Conservation (phyloP, 2,888 invertebrate genomes). For the Amphiduros pacificus region DNA sequence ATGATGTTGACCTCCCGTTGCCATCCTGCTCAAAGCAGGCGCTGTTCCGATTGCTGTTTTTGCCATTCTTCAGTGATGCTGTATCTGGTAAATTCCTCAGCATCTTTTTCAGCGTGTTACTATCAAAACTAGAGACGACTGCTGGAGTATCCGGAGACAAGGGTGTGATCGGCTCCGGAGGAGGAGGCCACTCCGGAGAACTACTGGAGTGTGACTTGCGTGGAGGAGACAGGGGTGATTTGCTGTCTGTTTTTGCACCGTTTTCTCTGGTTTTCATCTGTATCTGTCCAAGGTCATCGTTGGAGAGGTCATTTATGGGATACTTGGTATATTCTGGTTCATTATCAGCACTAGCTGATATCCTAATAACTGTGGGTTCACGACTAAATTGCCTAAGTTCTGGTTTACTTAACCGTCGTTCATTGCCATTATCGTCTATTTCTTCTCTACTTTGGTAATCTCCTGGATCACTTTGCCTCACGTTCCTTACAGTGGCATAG, state of each 20-base stretch:
- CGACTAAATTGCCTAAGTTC: conserved; percentile 34
- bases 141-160: conserved; percentile 34
- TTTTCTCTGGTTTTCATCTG: background rate
- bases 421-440: conserved; percentile 2
- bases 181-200: conserved; percentile 53
- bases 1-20: background rate
- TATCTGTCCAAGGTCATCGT: conserved; percentile 2
- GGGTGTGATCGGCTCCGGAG: conserved; percentile 37
- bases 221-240: conserved; percentile 16
- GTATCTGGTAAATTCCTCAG: conserved; percentile 81
- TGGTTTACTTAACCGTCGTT: conserved; percentile 10
- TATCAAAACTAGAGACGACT: conserved; percentile 67
- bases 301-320: conserved; percentile 8
- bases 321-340: conserved; percentile 9
- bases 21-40: background rate
- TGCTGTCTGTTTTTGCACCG: background rate
- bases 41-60: background rate
- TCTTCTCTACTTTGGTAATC: background rate
- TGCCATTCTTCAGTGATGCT: background rate
- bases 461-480: conserved; percentile 12
- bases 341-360: conserved; percentile 9
- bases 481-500: conserved; percentile 1
- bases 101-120: conserved; percentile 88
- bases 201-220: conserved; percentile 55
- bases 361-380: conserved; percentile 26